phyloP scores from a whole-genome alignment of 2,113 vertebrate species.

The Argyrosomus japonicus region DNA sequence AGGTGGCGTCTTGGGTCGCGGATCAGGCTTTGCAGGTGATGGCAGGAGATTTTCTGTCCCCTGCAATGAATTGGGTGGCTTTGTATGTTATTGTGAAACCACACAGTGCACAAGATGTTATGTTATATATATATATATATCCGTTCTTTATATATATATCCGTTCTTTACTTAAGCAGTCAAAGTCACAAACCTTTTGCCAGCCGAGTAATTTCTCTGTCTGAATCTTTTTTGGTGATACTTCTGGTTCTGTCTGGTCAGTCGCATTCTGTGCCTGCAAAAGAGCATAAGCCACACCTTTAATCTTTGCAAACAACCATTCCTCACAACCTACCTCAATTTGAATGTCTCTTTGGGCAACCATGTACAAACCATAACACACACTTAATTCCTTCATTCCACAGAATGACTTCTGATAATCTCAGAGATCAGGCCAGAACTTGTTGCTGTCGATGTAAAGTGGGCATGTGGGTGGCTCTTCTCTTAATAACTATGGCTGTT shows the following conservation, averaged over 20 bases:
- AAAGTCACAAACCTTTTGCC: constrained; percentile 62
- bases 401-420: background rate
- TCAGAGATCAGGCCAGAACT: constrained; percentile 20
- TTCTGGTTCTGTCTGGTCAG: constrained; percentile 58
- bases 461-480: background rate
- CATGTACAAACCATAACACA: background rate
- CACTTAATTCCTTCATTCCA: constrained; percentile 1
- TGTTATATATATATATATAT: no score
- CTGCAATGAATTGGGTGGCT: constrained; percentile 51
- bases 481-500: background rate
- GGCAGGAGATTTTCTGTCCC: constrained; percentile 62
- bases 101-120: no score
- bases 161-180: background rate
- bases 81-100: background rate
- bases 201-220: constrained; percentile 46
- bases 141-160: no score
- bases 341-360: background rate
- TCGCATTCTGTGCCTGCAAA: constrained; percentile 43
- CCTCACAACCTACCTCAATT: background rate
- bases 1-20: constrained; percentile 33
- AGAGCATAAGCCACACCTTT: constrained; percentile 5
- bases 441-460: constrained; percentile 5
- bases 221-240: constrained; percentile 48
- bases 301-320: background rate
- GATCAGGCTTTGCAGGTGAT: constrained; percentile 60